phyloP scores from a whole-genome alignment of 1,140 invertebrate genomes.

The Drosophila dunni region DNA sequence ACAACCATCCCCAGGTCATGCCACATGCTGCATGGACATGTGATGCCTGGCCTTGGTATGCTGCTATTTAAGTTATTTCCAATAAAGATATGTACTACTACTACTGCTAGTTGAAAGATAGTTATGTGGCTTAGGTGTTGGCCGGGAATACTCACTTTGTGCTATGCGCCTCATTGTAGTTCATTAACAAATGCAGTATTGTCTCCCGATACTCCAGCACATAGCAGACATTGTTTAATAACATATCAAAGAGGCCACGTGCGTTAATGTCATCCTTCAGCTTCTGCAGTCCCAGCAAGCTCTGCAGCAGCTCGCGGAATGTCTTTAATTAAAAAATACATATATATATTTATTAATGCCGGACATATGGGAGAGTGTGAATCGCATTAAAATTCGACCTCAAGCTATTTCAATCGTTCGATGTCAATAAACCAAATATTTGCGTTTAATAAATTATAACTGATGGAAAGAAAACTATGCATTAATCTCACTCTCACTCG shows the following conservation, averaged over 20 bases:
- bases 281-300: constrained; percentile 92
- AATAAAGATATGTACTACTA: constrained; percentile 46
- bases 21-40: constrained; percentile 4
- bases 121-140: constrained; percentile 33
- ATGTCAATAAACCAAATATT: constrained; percentile 9
- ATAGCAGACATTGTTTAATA: constrained; percentile 97
- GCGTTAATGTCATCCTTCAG: constrained; percentile 87
- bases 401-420: neutral
- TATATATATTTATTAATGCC: constrained; percentile 58
- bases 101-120: constrained; percentile 2
- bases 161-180: constrained; percentile 94
- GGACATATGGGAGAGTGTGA: neutral
- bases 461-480: no score
- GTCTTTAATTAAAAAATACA: constrained; percentile 86
- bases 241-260: constrained; percentile 91
- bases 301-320: constrained; percentile 90
- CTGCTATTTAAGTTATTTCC: constrained; percentile 63
- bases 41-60: constrained; percentile 28
- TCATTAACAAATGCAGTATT: constrained; percentile 91
- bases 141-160: constrained; percentile 88
- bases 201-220: constrained; percentile 97
- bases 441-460: no score
- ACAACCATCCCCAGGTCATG: neutral
- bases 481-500: no score
- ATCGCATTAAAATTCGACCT: constrained; percentile 9